Base-by-base conservation (phyloP, 2,113 vertebrate genomes). In the Lampris incognitus region DNA sequence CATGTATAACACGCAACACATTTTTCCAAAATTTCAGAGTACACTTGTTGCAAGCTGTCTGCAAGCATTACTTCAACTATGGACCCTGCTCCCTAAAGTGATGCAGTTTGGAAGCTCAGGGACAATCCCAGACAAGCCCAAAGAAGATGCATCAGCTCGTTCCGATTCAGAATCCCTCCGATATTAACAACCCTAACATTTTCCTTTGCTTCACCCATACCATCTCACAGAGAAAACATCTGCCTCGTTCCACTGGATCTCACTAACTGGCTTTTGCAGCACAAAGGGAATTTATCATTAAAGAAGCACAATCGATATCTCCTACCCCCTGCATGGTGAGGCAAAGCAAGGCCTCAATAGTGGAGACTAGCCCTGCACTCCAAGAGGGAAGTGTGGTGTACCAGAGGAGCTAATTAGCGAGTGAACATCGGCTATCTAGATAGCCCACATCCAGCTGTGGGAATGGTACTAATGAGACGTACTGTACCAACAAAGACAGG, bases 231-330 rank as follows among this genome's bases (percentile, higher is more conserved):
- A 65, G 77, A 79, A 85, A 82, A 84, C 70, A 73, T 71, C 85
- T 60, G 55, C 39, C 71, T 79, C 50, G 58, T 69, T 4, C 80
- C 66, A 24, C 41, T 80, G 85, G 69, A 78, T 74, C 81, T 71
- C 70, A 66, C 83, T 84, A 77, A 85, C 90, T 63, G 81, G 85
- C 85, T 82, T 89, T 77, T n/a, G 5, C 48, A 79, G 78, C 89
- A 88, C 91, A 92, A 92, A 94, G 88, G 85, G 87, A 92, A 94
- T 94, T 81, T 91, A 92, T 93, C 86, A 93, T 91, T 84, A 90
- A 88, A 92, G 90, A 87, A 70, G 66, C 50, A 77, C 85, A 82
- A 92, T 94, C 89, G 86, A 93, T 92, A 91, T 75, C 75, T 72
- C 82, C 78, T 82, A 76, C 79, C 79, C 87, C 81, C 74, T 74